Base-by-base conservation (phyloP, 1,140 invertebrate species). In the Hyles vespertilio region DNA sequence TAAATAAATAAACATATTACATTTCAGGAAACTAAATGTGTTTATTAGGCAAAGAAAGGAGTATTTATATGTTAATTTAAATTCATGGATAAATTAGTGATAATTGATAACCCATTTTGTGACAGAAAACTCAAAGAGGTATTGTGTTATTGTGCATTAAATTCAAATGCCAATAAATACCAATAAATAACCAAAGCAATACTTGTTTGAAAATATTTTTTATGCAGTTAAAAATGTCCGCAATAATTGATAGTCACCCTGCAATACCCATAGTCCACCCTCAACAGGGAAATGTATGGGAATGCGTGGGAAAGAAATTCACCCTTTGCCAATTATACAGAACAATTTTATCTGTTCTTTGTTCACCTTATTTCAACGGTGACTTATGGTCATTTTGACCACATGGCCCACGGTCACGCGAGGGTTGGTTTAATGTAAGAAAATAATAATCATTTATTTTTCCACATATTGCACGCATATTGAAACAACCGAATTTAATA, bases 231-330 rank as follows among this genome's bases (percentile, higher is more conserved):
- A 8, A 40, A 5, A 1, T 48, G n/a, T 48, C 46, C 46, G 5
- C 8, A 10, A n/a, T 11, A 48, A 48, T 10, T 5, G 5, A 48
- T 48, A n/a, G 46, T n/a, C 7, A 46, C 54, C 45, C 11, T 47
- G 43, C 36, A 47, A 11, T 56, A 22, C 46, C 43, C 32, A 34
- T n/a, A 56, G 40, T 55, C 56, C 65, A 64, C 68, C 73, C 63
- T 66, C 59, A 51, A 59, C 63, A 63, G 65, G 59, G 63, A 60
- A 40, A 51, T 70, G 72, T 65, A 63, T 60, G 67, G 80, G 77
- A 79, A 85, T 83, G 79, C 76, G 82, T 85, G 82, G 82, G 82
- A 85, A 84, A 53, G 36, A 47, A 40, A 67, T 67, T 33, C 77
- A 81, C 82, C 82, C 80, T 76, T 69, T 67, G 71, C 74, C 36